Evolutionary conservation across 2,113 vertebrate species (phyloP).

Genomic region (Nycticebus coucang): DNA sequence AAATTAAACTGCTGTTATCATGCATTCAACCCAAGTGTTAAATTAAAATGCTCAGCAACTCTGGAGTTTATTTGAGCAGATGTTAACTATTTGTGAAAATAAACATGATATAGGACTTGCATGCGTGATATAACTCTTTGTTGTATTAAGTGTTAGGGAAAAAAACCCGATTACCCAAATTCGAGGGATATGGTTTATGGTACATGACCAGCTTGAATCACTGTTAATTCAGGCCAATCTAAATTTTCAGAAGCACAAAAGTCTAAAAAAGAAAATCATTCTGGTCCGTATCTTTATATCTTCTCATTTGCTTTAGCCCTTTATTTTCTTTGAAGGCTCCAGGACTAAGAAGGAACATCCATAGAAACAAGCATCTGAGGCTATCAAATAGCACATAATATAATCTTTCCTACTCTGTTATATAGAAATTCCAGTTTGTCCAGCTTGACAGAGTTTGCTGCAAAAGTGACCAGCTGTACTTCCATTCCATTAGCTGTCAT

Average conservation of each 20-base stretch:
- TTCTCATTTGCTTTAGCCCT: not conserved
- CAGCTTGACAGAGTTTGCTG: slow-evolving; percentile 47
- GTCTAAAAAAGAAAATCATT: slow-evolving; percentile 8
- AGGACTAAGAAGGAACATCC: not conserved
- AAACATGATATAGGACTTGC: slow-evolving; percentile 67
- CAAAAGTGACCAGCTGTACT: slow-evolving; percentile 66
- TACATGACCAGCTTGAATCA: not conserved
- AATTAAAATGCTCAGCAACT: slow-evolving; percentile 68
- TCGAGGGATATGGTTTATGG: slow-evolving; percentile 14
- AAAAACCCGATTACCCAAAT: not conserved
- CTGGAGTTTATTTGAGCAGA: slow-evolving; percentile 70
- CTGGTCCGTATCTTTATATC: slow-evolving; percentile 1
- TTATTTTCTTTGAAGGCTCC: slow-evolving; percentile 31
- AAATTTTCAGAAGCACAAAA: slow-evolving; percentile 43
- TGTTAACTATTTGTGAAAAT: slow-evolving; percentile 75
- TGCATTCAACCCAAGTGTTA: slow-evolving; percentile 76
- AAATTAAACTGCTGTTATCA: slow-evolving; percentile 76
- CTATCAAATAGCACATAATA: not conserved
- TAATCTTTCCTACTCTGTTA: not conserved
- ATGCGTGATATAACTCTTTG: slow-evolving; percentile 68
- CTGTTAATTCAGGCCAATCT: slow-evolving; percentile 7
- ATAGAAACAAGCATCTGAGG: slow-evolving; percentile 25
- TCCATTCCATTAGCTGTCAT: slow-evolving; percentile 70
- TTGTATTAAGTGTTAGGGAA: slow-evolving; percentile 47
- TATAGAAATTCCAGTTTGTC: slow-evolving; percentile 54